These are phyloP conservation scores for Ganaspis brasiliensis DNA, from an alignment of 2,888 invertebrate species.

Conservation along the genomic window DNA sequence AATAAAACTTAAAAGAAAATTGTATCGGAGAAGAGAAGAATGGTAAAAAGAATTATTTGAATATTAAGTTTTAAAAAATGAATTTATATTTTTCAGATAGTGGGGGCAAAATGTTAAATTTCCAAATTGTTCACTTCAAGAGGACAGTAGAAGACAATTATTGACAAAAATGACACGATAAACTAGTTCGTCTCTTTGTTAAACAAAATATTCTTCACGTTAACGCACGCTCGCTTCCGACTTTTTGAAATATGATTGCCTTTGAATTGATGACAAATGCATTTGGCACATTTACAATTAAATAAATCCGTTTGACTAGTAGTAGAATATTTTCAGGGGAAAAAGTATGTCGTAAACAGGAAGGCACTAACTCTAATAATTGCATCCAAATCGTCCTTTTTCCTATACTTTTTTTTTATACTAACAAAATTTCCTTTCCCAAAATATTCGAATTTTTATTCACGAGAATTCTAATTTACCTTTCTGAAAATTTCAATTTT, in stretches of 20 bases:
- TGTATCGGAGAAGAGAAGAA: too few species aligned
- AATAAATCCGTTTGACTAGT: constrained; percentile 25
- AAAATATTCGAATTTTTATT: too few species aligned
- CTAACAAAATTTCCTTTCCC: too few species aligned
- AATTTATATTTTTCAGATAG: background rate
- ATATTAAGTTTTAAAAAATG: background rate
- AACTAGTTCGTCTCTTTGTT: constrained; percentile 33
- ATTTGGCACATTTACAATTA: constrained; percentile 39
- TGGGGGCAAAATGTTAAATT: background rate
- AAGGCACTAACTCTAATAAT: constrained; percentile 11
- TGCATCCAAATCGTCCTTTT: background rate
- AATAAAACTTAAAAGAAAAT: too few species aligned
- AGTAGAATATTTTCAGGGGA: constrained; percentile 14
- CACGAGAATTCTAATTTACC: too few species aligned
- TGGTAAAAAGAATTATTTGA: too few species aligned
- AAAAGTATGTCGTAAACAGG: constrained; percentile 29
- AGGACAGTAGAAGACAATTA: constrained; percentile 40
- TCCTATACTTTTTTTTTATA: too few species aligned
- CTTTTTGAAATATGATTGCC: constrained; percentile 36
- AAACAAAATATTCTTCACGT: constrained; percentile 32
- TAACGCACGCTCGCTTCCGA: constrained; percentile 31
- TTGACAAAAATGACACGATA: constrained; percentile 41
- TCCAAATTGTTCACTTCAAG: background rate
- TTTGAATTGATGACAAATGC: constrained; percentile 42
- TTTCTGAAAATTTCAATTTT: too few species aligned